These are phyloP conservation scores for Scomber scombrus DNA, from an alignment of 2,113 vertebrate genomes.

Conservation along the genomic window DNA sequence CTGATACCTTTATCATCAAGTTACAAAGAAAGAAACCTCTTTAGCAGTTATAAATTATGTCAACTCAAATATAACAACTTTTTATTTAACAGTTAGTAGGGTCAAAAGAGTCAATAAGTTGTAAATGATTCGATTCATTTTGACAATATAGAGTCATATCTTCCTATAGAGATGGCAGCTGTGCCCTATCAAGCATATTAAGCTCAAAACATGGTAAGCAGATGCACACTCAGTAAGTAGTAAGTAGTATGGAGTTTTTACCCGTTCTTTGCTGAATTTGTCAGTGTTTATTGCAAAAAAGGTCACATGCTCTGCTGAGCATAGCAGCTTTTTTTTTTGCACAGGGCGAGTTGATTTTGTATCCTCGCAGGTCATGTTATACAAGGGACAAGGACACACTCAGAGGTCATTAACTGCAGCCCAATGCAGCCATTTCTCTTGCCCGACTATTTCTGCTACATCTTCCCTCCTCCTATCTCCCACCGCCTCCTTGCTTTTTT, in stretches of 20 bases:
- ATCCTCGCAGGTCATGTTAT: slow-evolving; percentile 69
- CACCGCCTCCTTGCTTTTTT: background rate
- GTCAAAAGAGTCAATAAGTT: slow-evolving; percentile 12
- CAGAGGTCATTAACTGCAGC: slow-evolving; percentile 68
- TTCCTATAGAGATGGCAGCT: background rate
- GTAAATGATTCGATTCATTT: background rate
- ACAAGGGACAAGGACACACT: slow-evolving; percentile 60
- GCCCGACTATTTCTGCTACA: slow-evolving; percentile 51
- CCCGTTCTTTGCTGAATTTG: slow-evolving; percentile 6
- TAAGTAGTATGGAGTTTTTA: slow-evolving; percentile 7
- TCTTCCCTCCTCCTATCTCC: background rate
- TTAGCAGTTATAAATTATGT: background rate
- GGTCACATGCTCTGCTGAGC: slow-evolving; percentile 62
- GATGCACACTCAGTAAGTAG: background rate
- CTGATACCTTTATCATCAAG: background rate
- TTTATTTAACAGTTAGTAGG: background rate
- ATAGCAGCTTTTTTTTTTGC: slow-evolving; percentile 26
- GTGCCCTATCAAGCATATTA: background rate
- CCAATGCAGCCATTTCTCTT: slow-evolving; percentile 42
- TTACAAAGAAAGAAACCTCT: slow-evolving; percentile 17
- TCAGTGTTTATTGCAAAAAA: slow-evolving; percentile 44
- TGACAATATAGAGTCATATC: background rate
- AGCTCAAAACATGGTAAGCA: slow-evolving; percentile 11
- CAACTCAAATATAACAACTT: background rate
- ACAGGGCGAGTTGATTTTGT: slow-evolving; percentile 54